Evolutionary conservation across 2,113 vertebrate genomes (phyloP).

Genomic region (Ramphastos sulfuratus): DNA sequence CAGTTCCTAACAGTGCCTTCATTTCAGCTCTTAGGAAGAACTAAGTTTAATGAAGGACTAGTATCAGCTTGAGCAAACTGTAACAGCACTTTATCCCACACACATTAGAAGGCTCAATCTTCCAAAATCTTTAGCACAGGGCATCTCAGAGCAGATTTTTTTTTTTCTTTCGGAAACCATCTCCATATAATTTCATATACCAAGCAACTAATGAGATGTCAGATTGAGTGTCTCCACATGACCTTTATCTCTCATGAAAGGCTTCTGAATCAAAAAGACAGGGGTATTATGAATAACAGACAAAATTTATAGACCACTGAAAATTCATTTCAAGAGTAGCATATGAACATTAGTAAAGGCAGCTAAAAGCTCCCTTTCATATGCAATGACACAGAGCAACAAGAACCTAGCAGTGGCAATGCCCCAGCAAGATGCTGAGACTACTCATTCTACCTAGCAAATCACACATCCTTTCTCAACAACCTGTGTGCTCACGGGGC

Average conservation of each 20-base stretch:
- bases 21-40: background rate
- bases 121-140: background rate
- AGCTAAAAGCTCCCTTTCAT: background rate
- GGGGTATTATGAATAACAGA: background rate
- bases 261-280: background rate
- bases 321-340: background rate
- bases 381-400: background rate
- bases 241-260: background rate
- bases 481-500: fast-evolving
- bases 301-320: background rate
- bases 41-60: background rate
- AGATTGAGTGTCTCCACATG: background rate
- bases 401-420: background rate
- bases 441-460: background rate
- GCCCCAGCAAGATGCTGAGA: background rate
- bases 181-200: background rate
- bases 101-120: background rate
- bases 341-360: background rate
- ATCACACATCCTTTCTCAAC: background rate
- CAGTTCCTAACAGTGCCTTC: background rate
- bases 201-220: background rate
- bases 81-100: background rate
- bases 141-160: background rate
- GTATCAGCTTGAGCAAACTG: background rate
- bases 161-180: background rate